Percentiles rank a stretch among this genome's conserved stretches.
Conservation (phyloP, 37 sponge, comb jelly and placozoan species). For the Bolinopsis microptera region DNA sequence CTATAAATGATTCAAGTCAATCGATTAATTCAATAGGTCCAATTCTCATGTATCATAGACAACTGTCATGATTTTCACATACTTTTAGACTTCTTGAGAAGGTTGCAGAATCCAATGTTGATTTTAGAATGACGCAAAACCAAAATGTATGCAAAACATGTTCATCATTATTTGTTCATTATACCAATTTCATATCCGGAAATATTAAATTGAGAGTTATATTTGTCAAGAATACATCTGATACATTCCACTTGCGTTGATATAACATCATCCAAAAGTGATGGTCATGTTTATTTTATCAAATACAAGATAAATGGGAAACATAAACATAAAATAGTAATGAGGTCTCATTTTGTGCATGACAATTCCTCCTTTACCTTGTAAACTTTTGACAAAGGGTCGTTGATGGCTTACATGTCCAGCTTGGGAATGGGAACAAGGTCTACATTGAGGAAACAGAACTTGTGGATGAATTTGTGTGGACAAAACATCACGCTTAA, state of each 20-base stretch:
- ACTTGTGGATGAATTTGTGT: background rate
- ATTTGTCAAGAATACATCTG: no score
- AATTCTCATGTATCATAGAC: no score
- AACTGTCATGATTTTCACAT: no score
- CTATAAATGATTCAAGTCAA: background rate
- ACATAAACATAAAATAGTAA: background rate
- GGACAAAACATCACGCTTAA: background rate
- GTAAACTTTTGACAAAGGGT: background rate
- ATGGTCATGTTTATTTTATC: constrained; percentile 17
- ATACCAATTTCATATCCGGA: no score
- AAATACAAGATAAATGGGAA: constrained; percentile 18
- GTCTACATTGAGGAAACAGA: constrained; percentile 19
- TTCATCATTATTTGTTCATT: no score
- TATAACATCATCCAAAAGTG: background rate
- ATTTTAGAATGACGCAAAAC: no score
- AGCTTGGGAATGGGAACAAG: background rate
- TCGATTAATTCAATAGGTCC: no score
- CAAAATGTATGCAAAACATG: no score
- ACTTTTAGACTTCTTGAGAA: no score
- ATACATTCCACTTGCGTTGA: no score
- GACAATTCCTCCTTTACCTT: background rate
- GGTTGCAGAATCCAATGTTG: no score
- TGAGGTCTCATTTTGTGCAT: constrained; percentile 28
- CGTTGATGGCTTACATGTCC: background rate
- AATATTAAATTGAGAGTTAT: no score